phyloP scores from a whole-genome alignment of 2,113 vertebrate species.

The Tichodroma muraria region DNA sequence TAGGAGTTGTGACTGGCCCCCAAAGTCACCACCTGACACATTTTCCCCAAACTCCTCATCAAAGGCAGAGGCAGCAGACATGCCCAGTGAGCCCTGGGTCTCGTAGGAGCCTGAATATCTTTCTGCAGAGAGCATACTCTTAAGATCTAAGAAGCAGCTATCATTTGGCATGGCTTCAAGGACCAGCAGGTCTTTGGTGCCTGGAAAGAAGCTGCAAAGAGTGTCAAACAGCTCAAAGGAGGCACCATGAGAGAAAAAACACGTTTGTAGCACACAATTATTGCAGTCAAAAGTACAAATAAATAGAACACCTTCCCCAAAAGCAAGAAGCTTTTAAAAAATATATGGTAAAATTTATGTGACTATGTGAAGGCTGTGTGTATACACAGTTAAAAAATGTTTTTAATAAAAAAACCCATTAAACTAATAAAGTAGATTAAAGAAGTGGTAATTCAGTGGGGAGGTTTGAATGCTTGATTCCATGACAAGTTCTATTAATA shows the following conservation, averaged over 20 bases:
- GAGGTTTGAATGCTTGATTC: background rate
- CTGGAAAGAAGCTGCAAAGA: background rate
- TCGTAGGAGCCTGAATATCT: background rate
- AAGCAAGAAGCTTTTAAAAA: background rate
- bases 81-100: background rate
- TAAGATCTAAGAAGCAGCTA: background rate
- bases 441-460: background rate
- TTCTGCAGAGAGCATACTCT: fast-evolving
- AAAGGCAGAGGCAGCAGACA: background rate
- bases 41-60: background rate
- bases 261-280: background rate
- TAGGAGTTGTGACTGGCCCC: background rate
- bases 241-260: background rate
- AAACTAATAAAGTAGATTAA: background rate
- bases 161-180: background rate
- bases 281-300: background rate
- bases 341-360: background rate
- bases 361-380: background rate
- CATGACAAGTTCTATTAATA: background rate
- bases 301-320: background rate
- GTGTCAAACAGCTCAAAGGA: background rate
- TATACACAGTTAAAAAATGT: background rate
- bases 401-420: background rate
- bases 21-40: background rate
- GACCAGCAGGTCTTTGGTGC: background rate